Base-by-base conservation (phyloP, 2,113 vertebrate species). In the Tupaia chinensis region DNA sequence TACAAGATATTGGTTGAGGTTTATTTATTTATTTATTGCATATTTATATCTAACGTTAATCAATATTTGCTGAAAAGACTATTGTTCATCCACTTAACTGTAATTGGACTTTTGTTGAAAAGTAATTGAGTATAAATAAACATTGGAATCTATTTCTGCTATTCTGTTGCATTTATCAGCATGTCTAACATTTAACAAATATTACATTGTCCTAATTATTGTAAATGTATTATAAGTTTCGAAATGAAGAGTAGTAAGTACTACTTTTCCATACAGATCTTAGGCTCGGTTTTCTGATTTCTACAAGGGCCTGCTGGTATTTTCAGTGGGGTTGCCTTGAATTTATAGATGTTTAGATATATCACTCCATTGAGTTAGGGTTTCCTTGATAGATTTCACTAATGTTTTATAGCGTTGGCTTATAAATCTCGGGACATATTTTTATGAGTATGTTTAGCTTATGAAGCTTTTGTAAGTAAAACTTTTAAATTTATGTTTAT, bases 241-340 rank as follows among this genome's bases (percentile, higher is more conserved):
- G 25, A 92, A 90, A 87, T 56, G 58, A 94, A 9, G 9, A 53
- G 16, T 78, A 68, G 3, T n/a, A 78, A 85, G 87, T 91, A 29
- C 19, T 89, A 65, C 15, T 86, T 96, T 92, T 65, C 73, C 32
- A 81, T 77, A 25, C 76, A 87, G 54, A 66, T 92, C 93, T 96
- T 93, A 90, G 61, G 86, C 85, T 87, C 32, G 68, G 60, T n/a
- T 90, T 96, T 95, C 22, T 94, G 44, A 74, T 80, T 84, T 87
- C 54, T 82, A 73, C 27, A 34, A 91, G 79, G 34, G 16, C 22
- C 20, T 83, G 3, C 19, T 96, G 60, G 12, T 63, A 60, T 92
- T 97, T 94, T 89, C 32, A 95, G 56, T 65, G 70, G 53, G 12
- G 17, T 82, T 95, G 25, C 63, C 78, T 78, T 86, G 53, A 93